Conservation (phyloP, 2,113 vertebrate species). For the Condylura cristata region DNA sequence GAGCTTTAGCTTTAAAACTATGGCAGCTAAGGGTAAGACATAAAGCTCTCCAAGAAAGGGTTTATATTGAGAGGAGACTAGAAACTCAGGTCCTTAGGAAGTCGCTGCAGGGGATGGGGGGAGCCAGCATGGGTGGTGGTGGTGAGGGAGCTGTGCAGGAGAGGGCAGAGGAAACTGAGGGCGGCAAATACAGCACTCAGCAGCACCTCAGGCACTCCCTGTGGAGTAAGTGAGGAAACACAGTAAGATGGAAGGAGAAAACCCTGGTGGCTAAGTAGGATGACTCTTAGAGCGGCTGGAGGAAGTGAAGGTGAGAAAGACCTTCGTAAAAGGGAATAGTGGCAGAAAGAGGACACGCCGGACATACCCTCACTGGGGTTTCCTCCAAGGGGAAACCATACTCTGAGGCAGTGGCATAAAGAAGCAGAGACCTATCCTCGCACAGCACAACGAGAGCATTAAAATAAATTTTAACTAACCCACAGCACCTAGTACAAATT, state of each 20-base stretch:
- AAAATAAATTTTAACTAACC: not conserved
- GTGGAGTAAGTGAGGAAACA: not conserved
- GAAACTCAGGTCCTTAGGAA: not conserved
- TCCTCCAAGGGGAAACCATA: not conserved
- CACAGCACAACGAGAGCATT: not conserved
- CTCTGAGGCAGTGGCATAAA: not conserved
- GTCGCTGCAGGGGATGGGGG: not conserved
- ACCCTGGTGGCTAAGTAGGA: not conserved
- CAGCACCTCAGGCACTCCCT: not conserved
- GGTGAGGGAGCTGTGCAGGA: too few relatives aligned
- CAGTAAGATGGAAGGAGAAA: not conserved
- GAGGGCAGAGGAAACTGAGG: fast-evolving
- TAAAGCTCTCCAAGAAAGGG: not conserved
- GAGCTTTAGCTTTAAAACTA: not conserved
- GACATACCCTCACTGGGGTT: not conserved
- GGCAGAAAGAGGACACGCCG: not conserved
- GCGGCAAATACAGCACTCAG: not conserved
- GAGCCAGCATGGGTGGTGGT: not conserved
- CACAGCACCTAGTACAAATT: not conserved
- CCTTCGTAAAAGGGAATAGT: not conserved
- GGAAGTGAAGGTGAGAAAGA: not conserved
- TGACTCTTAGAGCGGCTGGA: not conserved
- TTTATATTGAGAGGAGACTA: not conserved
- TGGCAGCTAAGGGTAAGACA: not conserved
- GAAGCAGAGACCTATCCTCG: not conserved